Conservation (phyloP, 1,140 invertebrate genomes). For the Diorhabda sublineata region DNA sequence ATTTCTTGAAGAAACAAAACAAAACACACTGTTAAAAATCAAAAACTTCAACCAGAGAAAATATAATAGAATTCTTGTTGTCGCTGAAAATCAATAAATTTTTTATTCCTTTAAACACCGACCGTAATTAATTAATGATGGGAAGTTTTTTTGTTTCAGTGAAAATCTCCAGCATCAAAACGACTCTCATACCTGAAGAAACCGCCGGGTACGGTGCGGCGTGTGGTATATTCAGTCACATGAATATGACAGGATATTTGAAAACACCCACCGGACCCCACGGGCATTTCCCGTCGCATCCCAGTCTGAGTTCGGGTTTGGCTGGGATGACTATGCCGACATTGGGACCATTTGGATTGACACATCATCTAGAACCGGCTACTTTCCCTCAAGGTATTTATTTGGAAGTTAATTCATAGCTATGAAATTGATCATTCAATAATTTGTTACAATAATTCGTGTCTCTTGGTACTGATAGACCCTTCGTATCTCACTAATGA, state of each 20-base stretch:
- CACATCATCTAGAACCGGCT: constrained; percentile 50
- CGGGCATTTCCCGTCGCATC: constrained; percentile 44
- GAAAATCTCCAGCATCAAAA: constrained; percentile 28
- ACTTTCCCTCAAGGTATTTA: constrained; percentile 53
- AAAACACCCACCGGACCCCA: constrained; percentile 14
- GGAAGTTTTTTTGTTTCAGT: constrained; percentile 27
- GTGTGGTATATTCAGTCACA: constrained; percentile 20
- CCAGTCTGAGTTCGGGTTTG: constrained; percentile 38
- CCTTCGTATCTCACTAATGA: no score
- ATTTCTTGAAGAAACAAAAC: no score
- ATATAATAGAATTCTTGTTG: no score
- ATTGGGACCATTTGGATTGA: constrained; percentile 48
- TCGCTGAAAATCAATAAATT: no score
- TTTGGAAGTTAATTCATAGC: constrained; percentile 1
- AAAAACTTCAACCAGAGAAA: no score
- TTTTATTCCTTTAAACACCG: no score
- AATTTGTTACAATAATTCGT: no score
- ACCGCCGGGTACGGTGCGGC: constrained; percentile 14
- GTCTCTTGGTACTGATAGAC: no score
- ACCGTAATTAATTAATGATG: no score
- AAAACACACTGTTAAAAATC: no score
- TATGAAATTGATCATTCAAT: no score
- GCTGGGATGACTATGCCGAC: constrained; percentile 40
- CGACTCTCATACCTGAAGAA: constrained; percentile 24
- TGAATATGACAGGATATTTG: constrained; percentile 33